Conservation (phyloP, 1,140 invertebrate species). For the Laodelphax striatellus region DNA sequence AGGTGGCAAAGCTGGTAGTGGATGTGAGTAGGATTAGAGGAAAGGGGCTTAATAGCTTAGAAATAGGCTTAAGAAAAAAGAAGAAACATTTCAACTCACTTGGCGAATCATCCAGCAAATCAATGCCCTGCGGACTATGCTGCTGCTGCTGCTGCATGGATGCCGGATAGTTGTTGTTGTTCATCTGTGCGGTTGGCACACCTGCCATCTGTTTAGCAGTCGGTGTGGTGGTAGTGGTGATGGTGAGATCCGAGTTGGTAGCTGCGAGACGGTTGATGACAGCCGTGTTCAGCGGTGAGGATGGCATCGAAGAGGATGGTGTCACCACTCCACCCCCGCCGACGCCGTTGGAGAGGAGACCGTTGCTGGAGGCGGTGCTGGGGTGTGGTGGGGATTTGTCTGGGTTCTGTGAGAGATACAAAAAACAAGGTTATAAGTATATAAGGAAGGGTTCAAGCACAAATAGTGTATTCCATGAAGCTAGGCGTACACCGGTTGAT, state of each 20-base stretch:
- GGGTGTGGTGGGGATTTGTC: slow-evolving; percentile 13
- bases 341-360: slow-evolving; percentile 8
- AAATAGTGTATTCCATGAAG: no score
- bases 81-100: no score
- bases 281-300: slow-evolving; percentile 33
- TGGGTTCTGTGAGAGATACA: not conserved
- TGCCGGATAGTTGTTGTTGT: slow-evolving; percentile 8
- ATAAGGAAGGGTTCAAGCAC: no score
- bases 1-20: no score
- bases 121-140: slow-evolving; percentile 29
- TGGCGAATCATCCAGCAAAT: slow-evolving; percentile 67
- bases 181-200: slow-evolving; percentile 2
- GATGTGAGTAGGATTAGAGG: no score
- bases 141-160: no score
- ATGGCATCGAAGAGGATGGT: slow-evolving; percentile 12
- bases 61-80: no score
- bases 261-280: slow-evolving; percentile 50
- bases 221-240: slow-evolving; percentile 49
- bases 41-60: no score
- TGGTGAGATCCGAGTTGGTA: slow-evolving; percentile 64
- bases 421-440: no score
- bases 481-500: no score
- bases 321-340: no score
- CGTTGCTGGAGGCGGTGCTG: slow-evolving; percentile 3
- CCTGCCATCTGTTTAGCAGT: slow-evolving; percentile 1